Evolutionary conservation across 2,797 vertebrate genomes (phyloP), one percentile per base, ranked within the genome.

Genomic region (Loris lydekkerianus): DNA sequence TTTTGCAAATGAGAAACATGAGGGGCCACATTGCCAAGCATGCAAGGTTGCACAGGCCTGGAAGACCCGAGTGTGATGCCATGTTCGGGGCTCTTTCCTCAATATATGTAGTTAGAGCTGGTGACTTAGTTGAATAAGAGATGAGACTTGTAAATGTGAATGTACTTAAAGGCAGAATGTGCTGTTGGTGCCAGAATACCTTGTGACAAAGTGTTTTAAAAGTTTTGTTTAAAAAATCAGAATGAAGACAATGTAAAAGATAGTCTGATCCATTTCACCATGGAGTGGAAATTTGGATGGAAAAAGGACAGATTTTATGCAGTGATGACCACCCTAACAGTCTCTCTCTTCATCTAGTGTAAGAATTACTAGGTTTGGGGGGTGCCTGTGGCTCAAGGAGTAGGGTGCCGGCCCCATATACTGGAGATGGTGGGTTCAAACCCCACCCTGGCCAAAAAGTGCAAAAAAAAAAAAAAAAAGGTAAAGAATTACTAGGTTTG

Each of bases 1-100:
- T 82, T 96, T 86, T 13, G 60, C 23, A 43, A 89, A 72, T 76
- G 70, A 94, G 60, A 86, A 93, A 76, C 37, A 27, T 31, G n/a
- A 77, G 5, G 27, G n/a, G 31, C 21, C 56, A 29, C 11, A 29
- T 34, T 40, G 61, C 63, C 69, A 84, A 58, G 23, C 29, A 81
- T 31, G 60, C 58, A 65, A 87, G 34, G 40, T 69, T 80, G 73
- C 60, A 56, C 14, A 89, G 18, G n/a, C n/a, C 67, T 70, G 14
- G 4, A 72, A 87, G 69, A 58, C 7, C 43, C 53, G 34, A 9
- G 6, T 29, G 10, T 75, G 15, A 86, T 77, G 58, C 34, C 7
- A 31, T 3, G 5, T 17, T 1, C 2, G 60, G 21, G 9, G 1
- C 20, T 87, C 11, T 58, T 83, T 37, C 43, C 4, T 10, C 17